These are phyloP conservation scores for Tiliacea aurago DNA, from an alignment of 2,888 invertebrate genomes.

Conservation along the genomic window DNA sequence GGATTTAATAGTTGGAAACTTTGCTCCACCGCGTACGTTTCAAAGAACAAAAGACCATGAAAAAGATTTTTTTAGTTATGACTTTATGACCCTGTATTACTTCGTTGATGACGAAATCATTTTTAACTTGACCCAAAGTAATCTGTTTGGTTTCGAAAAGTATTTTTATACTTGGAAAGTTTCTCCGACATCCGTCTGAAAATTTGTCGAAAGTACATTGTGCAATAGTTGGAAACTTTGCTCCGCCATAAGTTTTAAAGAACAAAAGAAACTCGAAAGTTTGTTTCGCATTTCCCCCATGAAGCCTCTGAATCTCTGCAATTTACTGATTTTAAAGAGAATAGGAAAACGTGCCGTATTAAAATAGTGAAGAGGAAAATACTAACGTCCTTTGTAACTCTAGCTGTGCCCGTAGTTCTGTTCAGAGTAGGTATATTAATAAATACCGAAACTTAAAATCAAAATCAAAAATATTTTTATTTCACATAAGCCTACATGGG, in stretches of 20 bases:
- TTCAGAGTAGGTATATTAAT: not conserved
- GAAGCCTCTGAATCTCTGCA: slow-evolving; percentile 7
- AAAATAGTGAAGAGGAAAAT: not conserved
- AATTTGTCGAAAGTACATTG: not conserved
- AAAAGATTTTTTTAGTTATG: no score
- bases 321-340: not conserved
- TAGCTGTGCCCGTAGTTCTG: not conserved
- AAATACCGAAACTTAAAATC: no score
- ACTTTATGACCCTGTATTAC: no score
- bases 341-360: not conserved
- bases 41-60: no score
- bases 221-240: not conserved
- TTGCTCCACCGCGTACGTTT: no score
- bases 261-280: slow-evolving; percentile 9
- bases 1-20: no score
- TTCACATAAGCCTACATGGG: no score
- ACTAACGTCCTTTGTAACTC: not conserved
- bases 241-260: not conserved
- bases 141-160: no score
- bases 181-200: not conserved
- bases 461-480: no score
- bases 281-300: not conserved
- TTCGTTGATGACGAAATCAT: no score
- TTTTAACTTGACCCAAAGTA: no score
- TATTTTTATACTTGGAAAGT: not conserved